Percentiles rank a stretch among this genome's conserved stretches.
These are phyloP conservation scores for Rhogogaster chlorosoma DNA, from an alignment of 2,888 invertebrate genomes.

Conservation along the genomic window DNA sequence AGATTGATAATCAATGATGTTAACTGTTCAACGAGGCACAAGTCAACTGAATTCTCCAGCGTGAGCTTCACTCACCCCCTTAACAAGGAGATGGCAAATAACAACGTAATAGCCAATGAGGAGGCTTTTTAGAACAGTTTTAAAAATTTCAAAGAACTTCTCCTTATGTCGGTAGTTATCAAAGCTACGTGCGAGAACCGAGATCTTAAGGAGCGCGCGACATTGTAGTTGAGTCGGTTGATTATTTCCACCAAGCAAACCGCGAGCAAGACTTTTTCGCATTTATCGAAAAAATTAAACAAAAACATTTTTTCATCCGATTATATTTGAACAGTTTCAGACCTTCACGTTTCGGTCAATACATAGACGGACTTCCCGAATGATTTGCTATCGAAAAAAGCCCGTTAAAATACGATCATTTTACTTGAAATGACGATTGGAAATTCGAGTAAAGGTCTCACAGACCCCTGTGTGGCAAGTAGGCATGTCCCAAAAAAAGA, in stretches of 20 bases:
- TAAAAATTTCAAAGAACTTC: not conserved
- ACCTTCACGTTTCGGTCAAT: not conserved
- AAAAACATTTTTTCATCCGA: not conserved
- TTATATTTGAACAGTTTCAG: not conserved
- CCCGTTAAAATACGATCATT: not conserved
- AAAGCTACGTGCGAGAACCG: not conserved
- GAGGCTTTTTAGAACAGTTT: not conserved
- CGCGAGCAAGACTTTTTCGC: not conserved
- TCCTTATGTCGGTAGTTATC: not conserved
- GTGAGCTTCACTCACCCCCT: not conserved
- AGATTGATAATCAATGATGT: not conserved
- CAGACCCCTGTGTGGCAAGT: too few species aligned
- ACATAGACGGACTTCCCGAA: not conserved
- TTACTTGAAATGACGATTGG: not conserved
- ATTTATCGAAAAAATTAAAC: not conserved
- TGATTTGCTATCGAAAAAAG: not conserved
- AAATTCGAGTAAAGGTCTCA: too few species aligned
- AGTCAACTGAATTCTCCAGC: not conserved
- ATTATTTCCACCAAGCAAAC: not conserved
- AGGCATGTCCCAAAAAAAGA: too few species aligned
- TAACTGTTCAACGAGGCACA: not conserved
- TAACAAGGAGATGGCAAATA: not conserved
- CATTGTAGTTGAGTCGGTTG: not conserved
- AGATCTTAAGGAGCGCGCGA: not conserved
- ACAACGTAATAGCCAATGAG: not conserved